These are phyloP conservation scores for Zygaena filipendulae DNA, from an alignment of 2,888 invertebrate genomes.

Conservation along the genomic window DNA sequence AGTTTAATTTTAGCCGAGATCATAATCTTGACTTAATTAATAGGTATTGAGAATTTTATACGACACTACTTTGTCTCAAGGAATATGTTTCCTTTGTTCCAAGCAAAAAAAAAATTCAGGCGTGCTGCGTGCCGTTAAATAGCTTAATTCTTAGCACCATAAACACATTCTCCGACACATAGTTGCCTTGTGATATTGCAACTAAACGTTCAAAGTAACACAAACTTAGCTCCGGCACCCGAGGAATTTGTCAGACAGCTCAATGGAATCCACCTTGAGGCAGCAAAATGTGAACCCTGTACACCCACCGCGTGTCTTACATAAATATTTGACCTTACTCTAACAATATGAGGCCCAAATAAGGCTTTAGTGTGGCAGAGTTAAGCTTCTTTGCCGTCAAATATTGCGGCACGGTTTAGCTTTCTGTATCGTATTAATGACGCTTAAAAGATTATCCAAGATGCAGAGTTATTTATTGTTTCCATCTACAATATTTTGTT, in stretches of 20 bases:
- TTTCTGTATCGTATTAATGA: constrained; percentile 45
- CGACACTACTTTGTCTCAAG: too few species aligned
- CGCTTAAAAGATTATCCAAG: constrained; percentile 39
- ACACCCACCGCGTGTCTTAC: constrained; percentile 29
- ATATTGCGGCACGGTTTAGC: constrained; percentile 39
- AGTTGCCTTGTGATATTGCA: constrained; percentile 54
- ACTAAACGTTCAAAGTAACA: constrained; percentile 45
- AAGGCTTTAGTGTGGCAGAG: constrained; percentile 29
- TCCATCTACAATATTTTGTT: too few species aligned
- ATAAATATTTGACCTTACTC: constrained; percentile 44
- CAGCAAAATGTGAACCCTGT: constrained; percentile 32
- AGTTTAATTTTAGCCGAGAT: too few species aligned
- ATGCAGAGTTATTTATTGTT: too few species aligned
- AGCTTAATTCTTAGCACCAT: constrained; percentile 30
- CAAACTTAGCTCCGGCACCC: constrained; percentile 40
- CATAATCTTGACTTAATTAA: too few species aligned
- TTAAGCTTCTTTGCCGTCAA: constrained; percentile 38
- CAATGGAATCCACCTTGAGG: constrained; percentile 40
- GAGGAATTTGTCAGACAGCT: constrained; percentile 49
- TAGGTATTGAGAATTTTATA: too few species aligned
- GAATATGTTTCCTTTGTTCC: too few species aligned
- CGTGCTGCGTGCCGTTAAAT: not conserved
- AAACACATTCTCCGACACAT: constrained; percentile 67
- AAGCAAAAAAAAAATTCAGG: not conserved
- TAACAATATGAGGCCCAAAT: constrained; percentile 39